Evolutionary conservation across 2,113 vertebrate species (phyloP).

Genomic region (Chinchilla lanigera): DNA sequence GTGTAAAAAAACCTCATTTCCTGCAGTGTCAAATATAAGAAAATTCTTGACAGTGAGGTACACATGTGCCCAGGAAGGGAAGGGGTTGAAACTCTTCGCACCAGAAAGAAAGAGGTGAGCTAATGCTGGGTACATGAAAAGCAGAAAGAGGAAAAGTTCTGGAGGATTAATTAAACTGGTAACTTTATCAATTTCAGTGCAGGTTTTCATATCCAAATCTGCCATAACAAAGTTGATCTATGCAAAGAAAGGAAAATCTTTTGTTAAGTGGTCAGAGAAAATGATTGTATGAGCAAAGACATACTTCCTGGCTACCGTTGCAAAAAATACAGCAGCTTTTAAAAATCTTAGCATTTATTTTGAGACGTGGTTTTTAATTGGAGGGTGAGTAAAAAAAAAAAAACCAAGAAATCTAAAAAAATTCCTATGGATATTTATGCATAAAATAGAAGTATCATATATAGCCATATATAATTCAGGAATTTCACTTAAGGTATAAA

Average conservation of each 20-base stretch:
- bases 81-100: background rate
- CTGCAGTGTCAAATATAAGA: conserved; percentile 40
- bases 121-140: background rate
- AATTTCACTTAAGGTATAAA: background rate
- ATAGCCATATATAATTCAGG: background rate
- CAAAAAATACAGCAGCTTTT: conserved; percentile 15
- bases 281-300: background rate
- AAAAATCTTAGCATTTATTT: conserved; percentile 50
- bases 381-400: background rate
- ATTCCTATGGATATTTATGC: background rate
- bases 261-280: background rate
- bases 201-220: background rate
- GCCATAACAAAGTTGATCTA: background rate
- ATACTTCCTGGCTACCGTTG: background rate
- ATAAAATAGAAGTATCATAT: background rate
- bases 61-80: background rate
- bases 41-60: conserved; percentile 24
- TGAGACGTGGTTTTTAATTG: background rate
- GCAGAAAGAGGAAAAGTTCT: background rate
- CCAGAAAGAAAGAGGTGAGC: background rate
- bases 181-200: background rate
- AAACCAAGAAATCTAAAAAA: background rate
- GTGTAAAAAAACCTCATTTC: conserved; percentile 43
- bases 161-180: background rate
- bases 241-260: background rate